phyloP scores from a whole-genome alignment of 2,888 invertebrate species.

The Rhagonycha fulva region DNA sequence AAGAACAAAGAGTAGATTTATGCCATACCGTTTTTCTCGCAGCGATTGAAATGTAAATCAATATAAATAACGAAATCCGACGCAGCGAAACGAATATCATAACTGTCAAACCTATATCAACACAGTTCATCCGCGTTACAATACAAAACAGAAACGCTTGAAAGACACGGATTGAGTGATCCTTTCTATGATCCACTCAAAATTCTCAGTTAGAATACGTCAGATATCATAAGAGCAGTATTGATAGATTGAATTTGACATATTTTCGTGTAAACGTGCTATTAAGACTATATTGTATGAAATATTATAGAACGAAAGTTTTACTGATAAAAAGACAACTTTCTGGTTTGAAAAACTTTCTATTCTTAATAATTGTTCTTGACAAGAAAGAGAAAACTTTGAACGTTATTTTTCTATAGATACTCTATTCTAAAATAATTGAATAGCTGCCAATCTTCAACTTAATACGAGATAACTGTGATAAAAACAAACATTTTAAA shows the following conservation, averaged over 20 bases:
- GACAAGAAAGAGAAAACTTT: background rate
- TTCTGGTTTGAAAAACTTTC: background rate
- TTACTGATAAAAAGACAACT: background rate
- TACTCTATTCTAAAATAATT: background rate
- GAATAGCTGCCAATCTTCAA: background rate
- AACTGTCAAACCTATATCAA: conserved; percentile 48
- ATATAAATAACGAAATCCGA: conserved; percentile 45
- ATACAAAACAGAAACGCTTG: conserved; percentile 29
- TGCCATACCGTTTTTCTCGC: conserved; percentile 28
- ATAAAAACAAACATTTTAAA: conserved; percentile 22
- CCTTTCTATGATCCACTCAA: conserved; percentile 48
- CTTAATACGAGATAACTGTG: background rate
- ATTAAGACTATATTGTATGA: conserved; percentile 33
- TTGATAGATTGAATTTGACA: conserved; percentile 48
- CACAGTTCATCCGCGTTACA: conserved; percentile 31
- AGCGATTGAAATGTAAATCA: conserved; percentile 43
- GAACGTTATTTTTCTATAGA: background rate
- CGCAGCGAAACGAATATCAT: conserved; percentile 43
- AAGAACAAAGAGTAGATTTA: conserved; percentile 28
- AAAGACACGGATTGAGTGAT: conserved; percentile 27
- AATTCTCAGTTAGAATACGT: conserved; percentile 49
- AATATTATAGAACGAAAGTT: conserved; percentile 25
- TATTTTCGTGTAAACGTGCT: conserved; percentile 22
- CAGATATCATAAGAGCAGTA: conserved; percentile 48
- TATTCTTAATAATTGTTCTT: background rate